Evolutionary conservation across 2,113 vertebrate species (phyloP), one percentile per base, ranked within the genome.

Genomic region (Lethenteron reissneri): DNA sequence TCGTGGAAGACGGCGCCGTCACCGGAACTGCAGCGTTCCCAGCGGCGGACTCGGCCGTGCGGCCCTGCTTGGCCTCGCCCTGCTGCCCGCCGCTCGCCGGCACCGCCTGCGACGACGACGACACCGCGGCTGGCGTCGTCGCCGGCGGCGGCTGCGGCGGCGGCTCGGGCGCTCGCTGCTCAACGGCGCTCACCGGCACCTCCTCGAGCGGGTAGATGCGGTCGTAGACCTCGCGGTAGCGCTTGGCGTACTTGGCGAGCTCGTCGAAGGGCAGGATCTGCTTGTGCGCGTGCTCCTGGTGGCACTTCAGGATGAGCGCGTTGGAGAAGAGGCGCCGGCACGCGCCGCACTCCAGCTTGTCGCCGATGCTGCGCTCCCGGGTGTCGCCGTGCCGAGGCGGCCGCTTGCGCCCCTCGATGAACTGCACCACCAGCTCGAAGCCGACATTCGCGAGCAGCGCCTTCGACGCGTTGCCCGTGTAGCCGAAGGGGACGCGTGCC

Each of bases 301-400:
- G 82, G 2, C 79, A 82, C 75, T 82, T 82, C 71, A 83, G 79
- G 70, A 82, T 82, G 1, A 82, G 78, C 78, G 80, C 80, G 12
- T 83, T 81, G 72, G 82, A 83, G 76, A 83, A 83, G 75, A 79
- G 78, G 60, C 81, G 81, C 17, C 80, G 78, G 11, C 82, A 82
- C 25, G 80, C 70, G 57, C 77, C 75, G 8, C 82, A 83, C 56
- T 77, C 79, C 70, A 82, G 74, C 74, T 80, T 81, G 60, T 80
- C 82, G 68, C 75, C 73, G 15, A 76, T 71, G 64, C 76, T 76
- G 0, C 75, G 76, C 14, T 56, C 1, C 76, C 76, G 2, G 76
- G 77, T 1, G 25, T 68, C 25, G 25, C 64, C n/a, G 25, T 68
- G 64, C 41, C 41, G 41, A 3, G 41, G 41, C 25, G 64, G 64